Evolutionary conservation across 2,797 vertebrate genomes (phyloP).

Genomic region (Brachyrhaphis roseni): DNA sequence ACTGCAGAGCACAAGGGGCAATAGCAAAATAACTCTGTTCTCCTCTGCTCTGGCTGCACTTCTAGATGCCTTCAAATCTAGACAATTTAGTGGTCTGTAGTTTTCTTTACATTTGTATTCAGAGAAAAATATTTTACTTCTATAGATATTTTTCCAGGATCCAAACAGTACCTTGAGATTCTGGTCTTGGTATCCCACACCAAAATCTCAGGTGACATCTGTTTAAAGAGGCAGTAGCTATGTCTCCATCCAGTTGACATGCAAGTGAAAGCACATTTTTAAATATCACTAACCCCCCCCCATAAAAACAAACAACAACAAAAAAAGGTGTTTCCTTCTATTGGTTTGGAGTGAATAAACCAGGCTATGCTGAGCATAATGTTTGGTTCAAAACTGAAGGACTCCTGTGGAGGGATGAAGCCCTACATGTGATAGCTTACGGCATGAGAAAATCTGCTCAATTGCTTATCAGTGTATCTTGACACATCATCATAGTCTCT

Average conservation of each 20-base stretch:
- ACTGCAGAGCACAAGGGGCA: background rate
- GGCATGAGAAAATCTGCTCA: constrained; percentile 17
- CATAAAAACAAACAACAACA: too few relatives aligned
- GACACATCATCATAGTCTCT: constrained; percentile 25
- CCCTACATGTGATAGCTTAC: background rate
- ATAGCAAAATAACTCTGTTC: constrained; percentile 4
- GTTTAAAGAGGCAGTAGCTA: background rate
- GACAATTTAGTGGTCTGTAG: background rate
- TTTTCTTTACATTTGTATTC: constrained; percentile 4
- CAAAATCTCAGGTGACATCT: background rate
- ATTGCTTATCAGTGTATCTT: constrained; percentile 23
- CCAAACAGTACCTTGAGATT: background rate
- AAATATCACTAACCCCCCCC: too few relatives aligned
- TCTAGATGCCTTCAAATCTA: constrained; percentile 1
- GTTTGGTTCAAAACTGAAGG: background rate
- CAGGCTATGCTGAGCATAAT: too few relatives aligned
- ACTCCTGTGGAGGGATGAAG: background rate
- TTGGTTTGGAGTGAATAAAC: too few relatives aligned
- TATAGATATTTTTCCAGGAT: background rate
- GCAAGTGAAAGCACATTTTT: too few relatives aligned
- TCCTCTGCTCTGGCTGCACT: background rate
- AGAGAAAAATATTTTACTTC: background rate
- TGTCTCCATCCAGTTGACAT: too few relatives aligned
- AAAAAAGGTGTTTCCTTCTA: too few relatives aligned
- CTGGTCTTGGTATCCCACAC: background rate